Percentiles rank a stretch among this genome's conserved stretches.
These are phyloP conservation scores for Streptopelia turtur DNA, from an alignment of 2,797 vertebrate genomes.

Conservation along the genomic window DNA sequence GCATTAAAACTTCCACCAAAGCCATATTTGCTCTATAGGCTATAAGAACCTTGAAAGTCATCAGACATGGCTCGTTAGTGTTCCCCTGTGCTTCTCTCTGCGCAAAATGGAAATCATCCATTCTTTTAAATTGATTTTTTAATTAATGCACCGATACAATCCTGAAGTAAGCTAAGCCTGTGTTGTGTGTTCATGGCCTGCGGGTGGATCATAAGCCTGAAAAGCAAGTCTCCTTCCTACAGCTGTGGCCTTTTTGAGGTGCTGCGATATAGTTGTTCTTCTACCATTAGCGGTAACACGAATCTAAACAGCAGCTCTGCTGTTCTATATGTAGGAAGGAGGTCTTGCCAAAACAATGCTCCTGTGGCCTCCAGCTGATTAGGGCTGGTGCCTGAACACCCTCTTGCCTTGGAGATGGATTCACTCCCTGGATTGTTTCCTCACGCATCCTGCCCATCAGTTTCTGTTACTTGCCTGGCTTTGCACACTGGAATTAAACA, in stretches of 20 bases:
- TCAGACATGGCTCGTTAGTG: background rate
- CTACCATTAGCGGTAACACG: background rate
- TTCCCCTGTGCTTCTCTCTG: background rate
- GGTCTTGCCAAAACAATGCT: background rate
- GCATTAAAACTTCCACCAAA: background rate
- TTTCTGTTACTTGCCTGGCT: background rate
- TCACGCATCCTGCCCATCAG: background rate
- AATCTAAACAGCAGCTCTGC: background rate
- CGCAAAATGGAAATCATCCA: background rate
- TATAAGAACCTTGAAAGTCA: background rate
- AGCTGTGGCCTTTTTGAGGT: background rate
- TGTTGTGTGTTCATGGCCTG: background rate
- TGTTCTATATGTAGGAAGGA: background rate
- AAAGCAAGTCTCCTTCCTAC: background rate
- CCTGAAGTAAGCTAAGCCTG: background rate
- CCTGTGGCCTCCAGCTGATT: background rate
- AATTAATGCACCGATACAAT: background rate
- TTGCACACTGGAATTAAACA: background rate
- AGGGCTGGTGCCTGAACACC: background rate
- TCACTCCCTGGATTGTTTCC: background rate
- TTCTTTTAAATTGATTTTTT: background rate
- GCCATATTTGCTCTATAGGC: background rate
- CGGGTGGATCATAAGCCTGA: background rate
- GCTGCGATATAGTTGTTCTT: background rate
- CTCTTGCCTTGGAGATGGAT: background rate